phyloP scores from a whole-genome alignment of 2,113 vertebrate genomes.

The Bos taurus region DNA sequence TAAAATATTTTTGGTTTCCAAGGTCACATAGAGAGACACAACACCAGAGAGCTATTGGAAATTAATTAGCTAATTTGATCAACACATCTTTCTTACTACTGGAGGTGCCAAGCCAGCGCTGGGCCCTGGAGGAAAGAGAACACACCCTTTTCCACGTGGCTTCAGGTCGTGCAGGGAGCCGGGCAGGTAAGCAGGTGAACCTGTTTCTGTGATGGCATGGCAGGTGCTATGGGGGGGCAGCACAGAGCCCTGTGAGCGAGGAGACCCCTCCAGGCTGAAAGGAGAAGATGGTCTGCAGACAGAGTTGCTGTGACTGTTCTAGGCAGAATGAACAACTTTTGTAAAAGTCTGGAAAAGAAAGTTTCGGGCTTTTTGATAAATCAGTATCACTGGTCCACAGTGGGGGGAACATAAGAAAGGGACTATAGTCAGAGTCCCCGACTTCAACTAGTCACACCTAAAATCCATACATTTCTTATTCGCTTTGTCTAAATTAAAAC shows the following conservation, averaged over 20 bases:
- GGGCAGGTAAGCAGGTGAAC: neutral
- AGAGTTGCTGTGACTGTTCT: neutral
- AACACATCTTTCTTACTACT: neutral
- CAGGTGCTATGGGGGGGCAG: fast-evolving
- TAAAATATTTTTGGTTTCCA: neutral
- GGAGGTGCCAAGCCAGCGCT: neutral
- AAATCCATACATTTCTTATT: neutral
- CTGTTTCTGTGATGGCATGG: fast-evolving
- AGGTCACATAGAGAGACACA: neutral
- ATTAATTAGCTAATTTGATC: neutral
- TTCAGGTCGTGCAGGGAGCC: fast-evolving
- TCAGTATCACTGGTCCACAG: neutral
- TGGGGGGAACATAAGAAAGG: neutral
- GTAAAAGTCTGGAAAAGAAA: neutral
- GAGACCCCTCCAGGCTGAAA: neutral
- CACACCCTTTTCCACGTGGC: fast-evolving
- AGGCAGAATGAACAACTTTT: neutral
- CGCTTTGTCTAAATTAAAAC: neutral
- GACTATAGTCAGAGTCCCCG: neutral
- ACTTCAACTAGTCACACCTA: neutral
- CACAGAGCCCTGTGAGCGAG: fast-evolving
- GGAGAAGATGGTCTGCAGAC: neutral
- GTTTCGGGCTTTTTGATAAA: neutral
- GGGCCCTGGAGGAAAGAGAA: neutral
- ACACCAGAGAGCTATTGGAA: neutral